Evolutionary conservation across 1,140 invertebrate species (phyloP), one percentile per base, ranked within the genome.

Genomic region (Babylonia areolata): DNA sequence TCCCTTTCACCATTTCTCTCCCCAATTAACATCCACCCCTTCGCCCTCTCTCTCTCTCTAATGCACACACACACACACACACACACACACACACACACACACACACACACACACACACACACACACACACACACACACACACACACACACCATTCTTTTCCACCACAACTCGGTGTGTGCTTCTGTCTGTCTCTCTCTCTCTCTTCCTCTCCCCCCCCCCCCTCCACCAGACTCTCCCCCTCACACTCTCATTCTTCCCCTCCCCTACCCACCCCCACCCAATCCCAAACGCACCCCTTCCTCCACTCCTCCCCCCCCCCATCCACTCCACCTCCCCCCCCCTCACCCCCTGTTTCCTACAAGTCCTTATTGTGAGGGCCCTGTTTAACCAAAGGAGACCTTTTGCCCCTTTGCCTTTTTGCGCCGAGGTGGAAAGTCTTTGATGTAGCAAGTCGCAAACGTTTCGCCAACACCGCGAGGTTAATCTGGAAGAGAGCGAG

Each of bases 111-210:
- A n/a, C n/a, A n/a, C n/a, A n/a, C n/a, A n/a, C n/a, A n/a, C n/a
- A n/a, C n/a, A n/a, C n/a, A n/a, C n/a, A n/a, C n/a, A n/a, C n/a
- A n/a, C n/a, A n/a, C n/a, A n/a, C n/a, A n/a, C n/a, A n/a, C n/a
- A n/a, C n/a, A n/a, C n/a, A n/a, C n/a, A n/a, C n/a, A n/a, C n/a
- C n/a, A n/a, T n/a, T n/a, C n/a, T n/a, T n/a, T n/a, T n/a, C n/a
- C n/a, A n/a, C n/a, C n/a, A n/a, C n/a, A n/a, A n/a, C 83, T 77
- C 51, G 75, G 69, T 75, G 1, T 64, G 81, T 87, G 35, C 64
- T 82, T 79, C 86, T 46, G 35, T 86, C 64, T 81, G 58, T 86
- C 78, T 64, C 79, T 82, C 82, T 78, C 82, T 84, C 86, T 85
- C 84, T 69, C 86, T 81, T 46, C 54, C 42, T 42, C 82, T 79